Base-by-base conservation (phyloP, 2,888 invertebrate species). In the Noctuana brunneofusca region DNA sequence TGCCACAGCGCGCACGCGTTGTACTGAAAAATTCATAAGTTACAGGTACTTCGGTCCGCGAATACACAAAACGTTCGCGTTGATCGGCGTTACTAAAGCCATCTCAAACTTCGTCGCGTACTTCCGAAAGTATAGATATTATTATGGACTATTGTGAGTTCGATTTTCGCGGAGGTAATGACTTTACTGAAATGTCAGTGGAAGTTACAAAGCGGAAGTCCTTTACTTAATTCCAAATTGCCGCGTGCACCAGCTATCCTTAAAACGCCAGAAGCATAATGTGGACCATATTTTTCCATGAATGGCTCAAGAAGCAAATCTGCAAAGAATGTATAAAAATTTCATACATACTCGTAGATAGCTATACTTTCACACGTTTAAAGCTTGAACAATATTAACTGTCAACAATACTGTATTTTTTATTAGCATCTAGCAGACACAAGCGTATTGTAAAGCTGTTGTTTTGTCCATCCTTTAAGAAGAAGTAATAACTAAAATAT, bases 191-290 rank as follows among this genome's bases (percentile, higher is more conserved):
- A 84, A 83, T 82, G 84, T 81, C 83, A 83, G 79, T 71, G 73
- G 74, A 75, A 79, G 81, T 85, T 80, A 77, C 75, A 75, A 78
- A 68, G 78, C 75, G 75, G 74, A n/a, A n/a, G n/a, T 1, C 82
- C 84, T 2, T 68, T 70, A 0, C 76, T 75, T 1, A 89, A 72
- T 5, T 89, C 87, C 3, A 53, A 71, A 76, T 96, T 96, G 20
- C 96, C 96, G 5, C 93, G 86, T 0, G 94, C 88, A 68, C 94
- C 93, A 1, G 95, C 96, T 50, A 97, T 92, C 66, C 95, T 93
- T 49, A 97, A 92, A 73, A 95, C 93, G 0, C 96, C 96, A 0
- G 95, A 95, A 18, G 93, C 87, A 67, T 90, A 93, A 67, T 84
- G 87, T 16, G 16, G 49, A 2, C 55, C 62, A 55, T 56, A 56